phyloP scores from a whole-genome alignment of 2,888 invertebrate genomes.

The Frankliniella intonsa region DNA sequence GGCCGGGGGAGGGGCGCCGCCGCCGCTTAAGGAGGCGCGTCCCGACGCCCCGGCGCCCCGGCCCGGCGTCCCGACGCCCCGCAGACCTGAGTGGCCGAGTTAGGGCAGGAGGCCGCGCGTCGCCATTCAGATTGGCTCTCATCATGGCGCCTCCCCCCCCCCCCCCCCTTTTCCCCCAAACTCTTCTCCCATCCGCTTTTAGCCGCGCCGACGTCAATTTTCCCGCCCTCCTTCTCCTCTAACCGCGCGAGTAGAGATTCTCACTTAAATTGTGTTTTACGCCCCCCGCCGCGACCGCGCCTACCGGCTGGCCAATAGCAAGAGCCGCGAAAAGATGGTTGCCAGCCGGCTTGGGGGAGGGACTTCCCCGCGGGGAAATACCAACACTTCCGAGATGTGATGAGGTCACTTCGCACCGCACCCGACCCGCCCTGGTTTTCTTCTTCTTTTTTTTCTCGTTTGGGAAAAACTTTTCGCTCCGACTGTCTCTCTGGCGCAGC shows the following conservation, averaged over 20 bases:
- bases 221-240: neutral
- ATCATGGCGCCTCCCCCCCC: neutral
- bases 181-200: neutral
- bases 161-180: neutral
- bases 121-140: slow-evolving; percentile 19
- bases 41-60: too few relatives aligned
- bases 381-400: neutral
- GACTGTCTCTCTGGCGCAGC: too few relatives aligned
- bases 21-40: too few relatives aligned
- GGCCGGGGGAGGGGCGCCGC: neutral
- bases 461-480: too few relatives aligned
- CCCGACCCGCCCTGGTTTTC: too few relatives aligned
- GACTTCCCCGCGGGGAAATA: neutral
- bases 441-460: too few relatives aligned
- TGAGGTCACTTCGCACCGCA: too few relatives aligned
- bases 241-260: neutral
- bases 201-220: neutral
- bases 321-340: neutral
- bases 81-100: slow-evolving; percentile 5
- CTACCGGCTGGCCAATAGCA: neutral
- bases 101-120: neutral
- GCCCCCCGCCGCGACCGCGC: too few relatives aligned
- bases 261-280: neutral
- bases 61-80: too few relatives aligned
- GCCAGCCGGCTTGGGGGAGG: neutral